phyloP scores from a whole-genome alignment of 2,888 invertebrate species.

The Rhamnusium bicolor region DNA sequence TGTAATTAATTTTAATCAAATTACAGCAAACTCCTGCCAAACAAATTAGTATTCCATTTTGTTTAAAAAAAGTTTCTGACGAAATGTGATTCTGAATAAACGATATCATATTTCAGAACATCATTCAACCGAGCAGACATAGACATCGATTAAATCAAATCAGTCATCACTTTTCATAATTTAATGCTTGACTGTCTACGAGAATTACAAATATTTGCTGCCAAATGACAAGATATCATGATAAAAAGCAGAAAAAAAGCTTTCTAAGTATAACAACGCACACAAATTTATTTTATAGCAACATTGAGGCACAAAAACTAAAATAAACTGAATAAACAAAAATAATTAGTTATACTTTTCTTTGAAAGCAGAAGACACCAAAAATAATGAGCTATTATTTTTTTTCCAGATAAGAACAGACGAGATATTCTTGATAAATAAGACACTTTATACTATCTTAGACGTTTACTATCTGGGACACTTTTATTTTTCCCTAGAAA shows the following conservation, averaged over 20 bases:
- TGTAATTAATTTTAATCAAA: background rate
- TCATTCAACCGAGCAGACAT: background rate
- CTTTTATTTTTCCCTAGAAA: too few species aligned
- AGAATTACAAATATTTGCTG: conserved; percentile 2
- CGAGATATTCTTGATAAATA: too few species aligned
- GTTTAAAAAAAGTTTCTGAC: conserved; percentile 10
- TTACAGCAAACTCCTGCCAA: background rate
- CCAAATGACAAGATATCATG: background rate
- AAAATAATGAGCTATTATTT: too few species aligned
- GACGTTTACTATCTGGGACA: too few species aligned
- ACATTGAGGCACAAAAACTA: too few species aligned
- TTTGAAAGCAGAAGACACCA: too few species aligned
- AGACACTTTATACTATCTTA: too few species aligned
- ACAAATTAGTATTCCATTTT: conserved; percentile 9
- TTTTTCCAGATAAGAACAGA: too few species aligned
- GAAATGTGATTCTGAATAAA: background rate
- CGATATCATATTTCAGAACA: conserved; percentile 13
- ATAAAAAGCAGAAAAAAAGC: background rate
- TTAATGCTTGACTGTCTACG: background rate
- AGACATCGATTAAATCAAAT: background rate
- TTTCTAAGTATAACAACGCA: too few species aligned
- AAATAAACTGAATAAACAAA: too few species aligned
- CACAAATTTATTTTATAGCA: too few species aligned
- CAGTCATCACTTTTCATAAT: conserved; percentile 4
- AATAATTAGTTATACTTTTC: too few species aligned